These are phyloP conservation scores for Myripristis jacobus DNA, from an alignment of 2,797 vertebrate genomes.

Conservation along the genomic window DNA sequence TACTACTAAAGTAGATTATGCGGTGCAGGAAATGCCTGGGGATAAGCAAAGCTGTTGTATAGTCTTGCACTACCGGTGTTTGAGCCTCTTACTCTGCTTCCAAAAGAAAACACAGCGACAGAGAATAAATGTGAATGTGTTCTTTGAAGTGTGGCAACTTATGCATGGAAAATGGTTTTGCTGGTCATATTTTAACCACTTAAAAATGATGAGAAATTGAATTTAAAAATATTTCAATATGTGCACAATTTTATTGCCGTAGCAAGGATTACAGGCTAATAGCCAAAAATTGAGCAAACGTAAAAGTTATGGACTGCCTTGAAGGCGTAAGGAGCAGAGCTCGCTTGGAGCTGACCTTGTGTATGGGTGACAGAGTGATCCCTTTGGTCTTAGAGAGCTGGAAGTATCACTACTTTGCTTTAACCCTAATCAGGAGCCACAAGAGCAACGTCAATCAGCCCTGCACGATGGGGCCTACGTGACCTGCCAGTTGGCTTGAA, in stretches of 20 bases:
- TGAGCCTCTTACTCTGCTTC: slow-evolving; percentile 39
- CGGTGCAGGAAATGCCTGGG: slow-evolving; percentile 66
- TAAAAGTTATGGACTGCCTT: slow-evolving; percentile 41
- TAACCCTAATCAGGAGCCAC: slow-evolving; percentile 62
- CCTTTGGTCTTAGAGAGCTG: slow-evolving; percentile 42
- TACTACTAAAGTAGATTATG: slow-evolving; percentile 69
- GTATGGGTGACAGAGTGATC: slow-evolving; percentile 47
- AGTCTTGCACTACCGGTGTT: slow-evolving; percentile 42
- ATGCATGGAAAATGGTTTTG: background rate
- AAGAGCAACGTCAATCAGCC: slow-evolving; percentile 58
- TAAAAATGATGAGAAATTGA: background rate
- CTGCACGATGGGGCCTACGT: slow-evolving; percentile 38
- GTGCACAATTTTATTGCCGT: background rate
- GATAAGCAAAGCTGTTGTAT: slow-evolving; percentile 43
- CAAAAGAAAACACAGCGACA: slow-evolving; percentile 21
- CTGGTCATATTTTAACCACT: background rate
- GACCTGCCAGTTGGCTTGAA: slow-evolving; percentile 61
- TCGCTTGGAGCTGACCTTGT: slow-evolving; percentile 52
- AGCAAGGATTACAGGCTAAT: slow-evolving; percentile 7
- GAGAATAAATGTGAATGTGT: slow-evolving; percentile 7
- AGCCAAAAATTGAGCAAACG: slow-evolving; percentile 22
- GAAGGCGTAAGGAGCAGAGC: slow-evolving; percentile 42
- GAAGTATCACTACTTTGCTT: slow-evolving; percentile 50
- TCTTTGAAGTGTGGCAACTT: background rate
- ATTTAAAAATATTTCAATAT: background rate